Evolutionary conservation across 2,888 invertebrate genomes (phyloP), one percentile per base, ranked within the genome.

Genomic region (Xestia rhomboidea): DNA sequence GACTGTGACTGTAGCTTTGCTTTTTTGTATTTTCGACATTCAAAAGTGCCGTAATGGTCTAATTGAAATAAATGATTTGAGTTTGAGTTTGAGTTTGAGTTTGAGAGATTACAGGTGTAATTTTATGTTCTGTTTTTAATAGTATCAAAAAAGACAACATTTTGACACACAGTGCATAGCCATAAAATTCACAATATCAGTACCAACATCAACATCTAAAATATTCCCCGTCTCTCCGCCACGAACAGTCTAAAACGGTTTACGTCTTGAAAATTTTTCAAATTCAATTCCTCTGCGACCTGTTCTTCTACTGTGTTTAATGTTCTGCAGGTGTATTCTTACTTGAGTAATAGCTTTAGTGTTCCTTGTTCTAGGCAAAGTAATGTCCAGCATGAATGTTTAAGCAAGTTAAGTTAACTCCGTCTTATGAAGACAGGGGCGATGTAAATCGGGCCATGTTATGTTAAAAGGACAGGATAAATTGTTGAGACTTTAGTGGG

Each of bases 261-360:
- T 77, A 79, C 81, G 75, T 86, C 78, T 81, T 79, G 84, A 90
- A 88, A 57, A 88, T 88, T 90, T 81, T 92, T 88, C 87, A 90
- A 92, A 91, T 91, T 90, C 87, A 91, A 91, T 93, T 91, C 89
- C 87, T 88, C 64, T 70, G 79, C 89, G 86, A 88, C 89, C 81
- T 84, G 85, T 84, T 81, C 79, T 82, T 84, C 81, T 88, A 90
- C 87, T 91, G 90, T 91, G 87, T 88, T 88, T 92, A 91, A 93
- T 92, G 90, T 88, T 82, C 73, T 88, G 76, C 90, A 91, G 91
- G 91, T 92, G 88, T 91, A 90, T 85, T 89, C 85, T 88, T 87
- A 79, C 87, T 84, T 88, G 87, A 89, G 90, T 89, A 91, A 92
- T 91, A 90, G 90, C 89, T 79, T 86, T 71, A 88, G 87, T 89